Conservation (phyloP, 1,140 invertebrate genomes). For the Lethrus apterus region DNA sequence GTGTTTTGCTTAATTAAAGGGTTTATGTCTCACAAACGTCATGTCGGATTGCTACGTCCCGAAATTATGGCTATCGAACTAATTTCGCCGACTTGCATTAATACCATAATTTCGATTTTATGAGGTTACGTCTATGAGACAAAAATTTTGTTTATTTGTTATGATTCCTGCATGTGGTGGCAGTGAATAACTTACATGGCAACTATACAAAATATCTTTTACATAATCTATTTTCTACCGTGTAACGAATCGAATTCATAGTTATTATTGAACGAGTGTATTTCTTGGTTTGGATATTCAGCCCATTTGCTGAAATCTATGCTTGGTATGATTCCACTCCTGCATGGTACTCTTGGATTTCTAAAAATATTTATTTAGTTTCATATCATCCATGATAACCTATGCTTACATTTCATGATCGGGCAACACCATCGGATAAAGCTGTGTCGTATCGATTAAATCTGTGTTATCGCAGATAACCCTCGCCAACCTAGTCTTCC, state of each 20-base stretch:
- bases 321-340: slow-evolving; percentile 73
- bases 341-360: slow-evolving; percentile 83
- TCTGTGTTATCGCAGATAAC: slow-evolving; percentile 95
- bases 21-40: no score
- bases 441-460: slow-evolving; percentile 83
- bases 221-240: slow-evolving; percentile 47
- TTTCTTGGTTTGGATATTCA: slow-evolving; percentile 47
- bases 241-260: slow-evolving; percentile 48
- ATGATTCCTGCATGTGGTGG: no score
- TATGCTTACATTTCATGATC: slow-evolving; percentile 80
- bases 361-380: slow-evolving; percentile 46
- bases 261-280: slow-evolving; percentile 58
- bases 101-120: no score
- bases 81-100: no score
- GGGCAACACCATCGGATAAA: slow-evolving; percentile 87
- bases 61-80: no score
- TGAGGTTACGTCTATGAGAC: no score
- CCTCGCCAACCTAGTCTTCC: slow-evolving; percentile 76
- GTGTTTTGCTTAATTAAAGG: no score
- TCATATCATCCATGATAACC: background rate
- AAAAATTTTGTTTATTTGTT: no score
- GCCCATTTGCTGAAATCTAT: slow-evolving; percentile 87
- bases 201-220: slow-evolving; percentile 17
- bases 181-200: slow-evolving; percentile 18
- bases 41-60: no score